These are phyloP conservation scores for Cheirogaleus medius DNA, from an alignment of 2,113 vertebrate genomes.

Conservation along the genomic window DNA sequence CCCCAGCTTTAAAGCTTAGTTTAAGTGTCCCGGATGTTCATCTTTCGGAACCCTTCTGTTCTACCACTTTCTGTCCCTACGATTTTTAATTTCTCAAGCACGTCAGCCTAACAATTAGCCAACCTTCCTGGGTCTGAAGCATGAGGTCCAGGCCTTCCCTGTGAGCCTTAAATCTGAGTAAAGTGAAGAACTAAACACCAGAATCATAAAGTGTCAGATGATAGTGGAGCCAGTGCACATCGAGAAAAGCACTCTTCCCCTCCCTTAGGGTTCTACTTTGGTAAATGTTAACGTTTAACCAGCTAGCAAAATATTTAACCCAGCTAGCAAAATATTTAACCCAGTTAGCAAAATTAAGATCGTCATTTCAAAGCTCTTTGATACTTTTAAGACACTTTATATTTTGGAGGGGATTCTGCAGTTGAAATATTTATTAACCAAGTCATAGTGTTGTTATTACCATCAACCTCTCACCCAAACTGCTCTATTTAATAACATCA, in stretches of 20 bases:
- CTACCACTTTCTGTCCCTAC: slow-evolving; percentile 66
- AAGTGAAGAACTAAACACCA: slow-evolving; percentile 79
- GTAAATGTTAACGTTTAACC: slow-evolving; percentile 83
- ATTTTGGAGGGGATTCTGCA: not conserved
- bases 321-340: slow-evolving; percentile 87
- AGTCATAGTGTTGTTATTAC: not conserved
- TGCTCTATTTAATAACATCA: not conserved
- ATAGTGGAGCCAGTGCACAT: slow-evolving; percentile 69
- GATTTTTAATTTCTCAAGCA: slow-evolving; percentile 62
- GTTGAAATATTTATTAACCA: not conserved
- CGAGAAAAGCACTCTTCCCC: slow-evolving; percentile 77
- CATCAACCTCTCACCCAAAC: not conserved
- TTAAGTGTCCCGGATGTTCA: not conserved
- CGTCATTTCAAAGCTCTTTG: slow-evolving; percentile 76
- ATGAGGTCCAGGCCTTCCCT: slow-evolving; percentile 78
- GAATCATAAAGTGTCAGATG: slow-evolving; percentile 70
- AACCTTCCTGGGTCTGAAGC: slow-evolving; percentile 43
- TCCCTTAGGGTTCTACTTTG: slow-evolving; percentile 67
- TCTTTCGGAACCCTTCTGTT: not conserved
- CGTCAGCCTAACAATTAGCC: slow-evolving; percentile 56
- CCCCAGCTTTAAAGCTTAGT: slow-evolving; percentile 79
- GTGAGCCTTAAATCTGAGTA: slow-evolving; percentile 78
- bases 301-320: slow-evolving; percentile 86
- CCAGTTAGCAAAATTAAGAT: slow-evolving; percentile 88
- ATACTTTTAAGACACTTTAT: not conserved